Evolutionary conservation across 2,888 invertebrate genomes (phyloP), one percentile per base, ranked within the genome.

Genomic region (Craniophora ligustri): DNA sequence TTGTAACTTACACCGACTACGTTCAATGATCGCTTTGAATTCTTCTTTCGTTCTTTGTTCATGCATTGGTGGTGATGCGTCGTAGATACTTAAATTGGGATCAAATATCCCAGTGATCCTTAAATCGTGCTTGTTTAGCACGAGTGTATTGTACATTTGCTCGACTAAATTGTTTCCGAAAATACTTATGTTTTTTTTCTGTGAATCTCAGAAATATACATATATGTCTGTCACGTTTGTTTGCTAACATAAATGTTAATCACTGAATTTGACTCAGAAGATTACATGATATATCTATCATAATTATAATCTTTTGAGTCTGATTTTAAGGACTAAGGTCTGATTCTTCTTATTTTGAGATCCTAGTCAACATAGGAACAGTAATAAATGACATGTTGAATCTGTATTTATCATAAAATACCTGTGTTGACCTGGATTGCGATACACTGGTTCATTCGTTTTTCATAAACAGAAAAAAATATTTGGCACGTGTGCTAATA

Each of bases 1-100:
- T 80, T 91, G 91, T 88, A 87, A 89, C 75, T 62, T 76, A 89
- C 81, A 87, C 89, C 82, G 78, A 73, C 69, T 78, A 70, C 67
- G 76, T 84, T 84, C 77, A 85, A 85, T 81, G 79, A 82, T 81
- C 76, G 79, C 83, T 77, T 82, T 86, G 75, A 85, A 82, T 80
- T 75, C 76, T 75, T 76, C 79, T 81, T 79, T 79, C 71, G 65
- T 69, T 76, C 78, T 80, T 73, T 77, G 79, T 81, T 54, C 61
- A 51, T 64, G 61, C 59, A 48, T 46, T 63, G 42, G 61, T 67
- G 56, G 47, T 30, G 32, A 48, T 31, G 40, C 39, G 32, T 53
- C 32, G 36, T 42, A 58, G 41, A 44, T 45, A 35, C 61, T 59
- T 34, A 41, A 21, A 46, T 36, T 55, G 54, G 67, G 60, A 57